Percentiles rank a stretch among this genome's conserved stretches.
phyloP scores from a whole-genome alignment of 2,113 vertebrate genomes.

The Atherinomorus stipes region DNA sequence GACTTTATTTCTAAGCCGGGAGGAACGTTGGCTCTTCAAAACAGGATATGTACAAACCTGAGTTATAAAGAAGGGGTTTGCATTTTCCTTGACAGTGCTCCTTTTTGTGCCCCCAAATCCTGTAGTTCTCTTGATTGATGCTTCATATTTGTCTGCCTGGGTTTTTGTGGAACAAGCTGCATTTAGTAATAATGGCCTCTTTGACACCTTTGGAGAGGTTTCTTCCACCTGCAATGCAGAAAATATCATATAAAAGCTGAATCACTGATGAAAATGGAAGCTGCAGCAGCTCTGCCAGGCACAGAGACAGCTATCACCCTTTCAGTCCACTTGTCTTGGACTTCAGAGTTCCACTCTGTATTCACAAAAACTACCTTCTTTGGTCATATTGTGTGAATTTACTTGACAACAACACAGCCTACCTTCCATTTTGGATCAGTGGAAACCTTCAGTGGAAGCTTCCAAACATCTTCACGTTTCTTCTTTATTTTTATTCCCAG shows the following conservation, averaged over 20 bases:
- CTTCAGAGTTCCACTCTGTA: neutral
- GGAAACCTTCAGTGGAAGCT: conserved; percentile 69
- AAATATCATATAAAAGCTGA: neutral
- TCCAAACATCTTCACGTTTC: conserved; percentile 62
- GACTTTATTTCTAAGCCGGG: neutral
- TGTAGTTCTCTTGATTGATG: neutral
- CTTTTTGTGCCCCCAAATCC: rapidly evolving
- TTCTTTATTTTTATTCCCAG: conserved; percentile 83
- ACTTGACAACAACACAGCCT: neutral
- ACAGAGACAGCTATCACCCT: too few species aligned
- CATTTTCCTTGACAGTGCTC: conserved; percentile 28
- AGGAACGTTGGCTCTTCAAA: neutral
- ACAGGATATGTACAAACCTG: conserved; percentile 78
- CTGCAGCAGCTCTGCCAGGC: neutral
- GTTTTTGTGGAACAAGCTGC: conserved; percentile 9
- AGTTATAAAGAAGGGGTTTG: conserved; percentile 85
- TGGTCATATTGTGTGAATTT: neutral
- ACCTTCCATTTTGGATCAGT: conserved; percentile 82
- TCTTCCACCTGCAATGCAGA: conserved; percentile 73
- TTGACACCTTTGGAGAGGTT: conserved; percentile 74
- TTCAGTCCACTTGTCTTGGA: neutral
- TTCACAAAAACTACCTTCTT: neutral
- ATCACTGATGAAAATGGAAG: neutral
- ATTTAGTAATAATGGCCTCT: conserved; percentile 52
- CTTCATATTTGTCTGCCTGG: conserved; percentile 24